Evolutionary conservation across 2,797 vertebrate species (phyloP).

Genomic region (Chelon labrosus): DNA sequence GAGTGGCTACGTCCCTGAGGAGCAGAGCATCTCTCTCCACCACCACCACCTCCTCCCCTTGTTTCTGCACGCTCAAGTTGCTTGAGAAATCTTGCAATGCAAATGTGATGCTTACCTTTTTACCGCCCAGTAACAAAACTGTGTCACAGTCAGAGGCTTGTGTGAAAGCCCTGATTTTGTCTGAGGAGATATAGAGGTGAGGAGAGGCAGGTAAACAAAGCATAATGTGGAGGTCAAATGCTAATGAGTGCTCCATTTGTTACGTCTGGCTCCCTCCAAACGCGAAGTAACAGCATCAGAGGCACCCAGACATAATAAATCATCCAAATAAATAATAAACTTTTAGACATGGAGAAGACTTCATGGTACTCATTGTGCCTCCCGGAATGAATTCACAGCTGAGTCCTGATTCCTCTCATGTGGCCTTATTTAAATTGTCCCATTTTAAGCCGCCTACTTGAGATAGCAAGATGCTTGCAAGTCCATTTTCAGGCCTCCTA

Average conservation of each 20-base stretch:
- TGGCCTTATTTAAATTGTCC: conserved; percentile 64
- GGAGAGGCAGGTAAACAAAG: conserved; percentile 81
- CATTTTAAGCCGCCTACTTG: conserved; percentile 49
- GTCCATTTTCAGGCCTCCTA: conserved; percentile 51
- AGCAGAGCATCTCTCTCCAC: conserved; percentile 25
- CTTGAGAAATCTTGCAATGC: conserved; percentile 79
- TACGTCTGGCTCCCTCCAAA: conserved; percentile 73
- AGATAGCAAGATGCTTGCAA: conserved; percentile 51
- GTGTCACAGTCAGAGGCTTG: conserved; percentile 65
- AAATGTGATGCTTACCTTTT: conserved; percentile 77
- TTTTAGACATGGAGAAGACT: conserved; percentile 51
- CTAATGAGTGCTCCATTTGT: conserved; percentile 79
- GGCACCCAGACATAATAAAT: conserved; percentile 76
- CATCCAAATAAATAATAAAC: conserved; percentile 74
- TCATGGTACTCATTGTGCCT: conserved; percentile 44
- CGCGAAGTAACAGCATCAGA: conserved; percentile 66
- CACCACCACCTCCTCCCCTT: background rate
- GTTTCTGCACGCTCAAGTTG: conserved; percentile 68
- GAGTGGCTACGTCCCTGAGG: conserved; percentile 73
- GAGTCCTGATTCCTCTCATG: conserved; percentile 63
- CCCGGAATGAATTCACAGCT: conserved; percentile 55
- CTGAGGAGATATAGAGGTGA: conserved; percentile 77
- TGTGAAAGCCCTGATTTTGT: conserved; percentile 73
- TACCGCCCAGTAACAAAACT: conserved; percentile 75
- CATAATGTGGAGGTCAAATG: conserved; percentile 84